Evolutionary conservation across 2,797 vertebrate genomes (phyloP), one percentile per base, ranked within the genome.

Genomic region (Anolis apletophallus): DNA sequence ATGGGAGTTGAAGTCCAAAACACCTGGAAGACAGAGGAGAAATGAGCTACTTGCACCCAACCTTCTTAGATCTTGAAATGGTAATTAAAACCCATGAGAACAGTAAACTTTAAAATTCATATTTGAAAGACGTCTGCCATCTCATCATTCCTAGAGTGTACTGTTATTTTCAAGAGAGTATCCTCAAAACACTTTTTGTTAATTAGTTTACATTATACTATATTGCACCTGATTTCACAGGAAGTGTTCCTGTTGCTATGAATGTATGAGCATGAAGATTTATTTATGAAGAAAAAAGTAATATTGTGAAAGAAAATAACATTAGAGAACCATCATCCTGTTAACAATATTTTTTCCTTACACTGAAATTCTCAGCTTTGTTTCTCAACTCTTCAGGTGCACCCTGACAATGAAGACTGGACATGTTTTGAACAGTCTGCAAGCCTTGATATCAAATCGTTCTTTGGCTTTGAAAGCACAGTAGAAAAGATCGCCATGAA

Each of bases 401-500:
- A 99, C 91, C 98, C 98, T 61, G 98, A 99, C 90, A 99, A 98
- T 88, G 98, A 98, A 92, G 97, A 98, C 74, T 99, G 98, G 98
- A 99, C 98, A 2, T 99, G 98, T 96, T 99, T 99, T 88, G 98
- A 99, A 74, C 98, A 99, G 93, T 98, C 97, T 21, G 98, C 98
- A 68, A 98, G 97, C 94, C 95, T 99, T 94, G 98, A 99, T 88
- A 98, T 99, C 73, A 99, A 99, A 92, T 99, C 98, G 40, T 99
- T 99, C 90, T 99, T 99, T 93, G 98, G 98, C 87, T 99, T 99
- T 87, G 98, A 99, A 96, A 98, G 97, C 95, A 97, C 97, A 11
- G 98, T 98, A 54, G 98, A 99, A 95, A 99, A 98, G 94, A 97
- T 99, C 68, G 98, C 98, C 26, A 99, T 99, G 98, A 99, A 98